Base-by-base conservation (phyloP, 2,113 vertebrate species). In the Rhizomys pruinosus region DNA sequence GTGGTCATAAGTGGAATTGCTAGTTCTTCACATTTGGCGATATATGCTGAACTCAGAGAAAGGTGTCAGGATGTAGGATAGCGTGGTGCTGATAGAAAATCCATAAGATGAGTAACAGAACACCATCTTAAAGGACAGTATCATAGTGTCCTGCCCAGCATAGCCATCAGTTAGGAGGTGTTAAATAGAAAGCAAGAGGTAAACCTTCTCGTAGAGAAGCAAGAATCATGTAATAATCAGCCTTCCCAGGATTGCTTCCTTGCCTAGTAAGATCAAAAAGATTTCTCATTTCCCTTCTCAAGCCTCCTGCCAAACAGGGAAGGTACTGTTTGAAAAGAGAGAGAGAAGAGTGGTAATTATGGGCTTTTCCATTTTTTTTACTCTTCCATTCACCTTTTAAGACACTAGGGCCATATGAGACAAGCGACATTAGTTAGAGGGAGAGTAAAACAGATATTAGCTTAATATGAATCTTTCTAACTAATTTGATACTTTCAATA, bases 171-270 rank as follows among this genome's bases (percentile, higher is more conserved):
- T 89, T 86, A 66, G 12, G 22, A 78, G 87, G 22, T 92, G 55
- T 5, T 59, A 79, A 5, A 11, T 15, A 76, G 17, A 82, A 78
- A 9, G 3, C 17, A 90, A 68, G 6, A 68, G 5, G 23, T 11
- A 11, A 23, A 84, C 87, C 81, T 6, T 61, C 17, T 72, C 61
- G 47, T 39, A 80, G 23, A 96, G 44, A 86, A 89, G 44, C 19
- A 25, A 37, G 3, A 2, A 39, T 80, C 25, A 39, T 22, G 4
- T 2, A 94, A 37, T 9, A 76, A 64, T 85, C 39, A 78, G 16
- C 1, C 25, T 72, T 4, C 39, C 1, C 7, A 55, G 0, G 8
- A 44, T 5, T 64, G 5, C 13, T 10, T 34, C 3, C 1, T 44
- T 2, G 66, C 9, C 19, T 11, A 2, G 1, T 34, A 29, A 78